Conservation (phyloP, 2,797 vertebrate genomes). For the Centropyge bicolor region DNA sequence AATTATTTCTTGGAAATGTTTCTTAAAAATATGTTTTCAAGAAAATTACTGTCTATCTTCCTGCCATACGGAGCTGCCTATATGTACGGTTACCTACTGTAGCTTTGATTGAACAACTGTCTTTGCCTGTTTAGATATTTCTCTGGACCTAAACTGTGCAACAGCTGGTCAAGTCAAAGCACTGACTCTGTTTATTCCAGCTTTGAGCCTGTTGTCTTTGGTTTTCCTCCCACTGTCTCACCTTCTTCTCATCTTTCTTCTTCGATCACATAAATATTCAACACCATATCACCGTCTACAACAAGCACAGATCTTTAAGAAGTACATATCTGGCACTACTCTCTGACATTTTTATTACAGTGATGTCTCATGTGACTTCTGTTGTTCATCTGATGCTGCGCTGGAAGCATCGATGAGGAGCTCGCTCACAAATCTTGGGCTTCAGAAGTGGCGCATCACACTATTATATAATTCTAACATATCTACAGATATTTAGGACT, state of each 20-base stretch:
- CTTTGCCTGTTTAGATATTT: slow-evolving; percentile 32
- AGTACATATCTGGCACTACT: slow-evolving; percentile 27
- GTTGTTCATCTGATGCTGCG: slow-evolving; percentile 2
- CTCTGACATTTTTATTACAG: slow-evolving; percentile 18
- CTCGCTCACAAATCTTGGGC: slow-evolving; percentile 4
- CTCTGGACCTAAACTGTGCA: slow-evolving; percentile 48
- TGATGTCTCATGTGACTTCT: slow-evolving; percentile 15
- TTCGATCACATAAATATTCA: slow-evolving; percentile 16
- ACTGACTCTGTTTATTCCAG: slow-evolving; percentile 35
- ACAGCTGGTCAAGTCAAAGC: slow-evolving; percentile 27
- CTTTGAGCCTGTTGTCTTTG: slow-evolving; percentile 24
- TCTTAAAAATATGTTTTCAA: background rate
- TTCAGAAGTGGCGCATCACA: slow-evolving; percentile 28
- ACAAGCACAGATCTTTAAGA: slow-evolving; percentile 61
- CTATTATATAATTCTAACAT: slow-evolving; percentile 35
- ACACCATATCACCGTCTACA: slow-evolving; percentile 16
- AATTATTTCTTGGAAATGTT: background rate
- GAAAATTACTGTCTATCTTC: background rate
- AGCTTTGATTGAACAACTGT: slow-evolving; percentile 28
- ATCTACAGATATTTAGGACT: slow-evolving; percentile 31
- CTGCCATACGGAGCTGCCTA: slow-evolving; percentile 10
- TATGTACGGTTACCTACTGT: slow-evolving; percentile 4
- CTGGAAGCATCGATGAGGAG: slow-evolving; percentile 2
- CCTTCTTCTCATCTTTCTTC: background rate
- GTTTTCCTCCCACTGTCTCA: slow-evolving; percentile 26